Evolutionary conservation across 2,797 vertebrate species (phyloP).

Genomic region (Dendrocincla fuliginosa): DNA sequence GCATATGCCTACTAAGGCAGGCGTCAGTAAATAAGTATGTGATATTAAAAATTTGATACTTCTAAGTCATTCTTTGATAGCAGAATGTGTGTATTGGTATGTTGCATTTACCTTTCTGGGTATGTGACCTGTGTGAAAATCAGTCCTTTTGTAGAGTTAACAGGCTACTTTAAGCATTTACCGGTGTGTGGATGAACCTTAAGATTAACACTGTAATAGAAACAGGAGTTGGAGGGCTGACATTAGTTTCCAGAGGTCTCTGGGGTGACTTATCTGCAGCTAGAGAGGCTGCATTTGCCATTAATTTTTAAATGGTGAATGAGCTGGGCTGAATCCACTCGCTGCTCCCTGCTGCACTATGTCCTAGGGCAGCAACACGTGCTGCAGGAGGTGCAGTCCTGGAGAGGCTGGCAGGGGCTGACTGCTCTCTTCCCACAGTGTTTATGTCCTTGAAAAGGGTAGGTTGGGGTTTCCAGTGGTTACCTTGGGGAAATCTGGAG

Average conservation of each 20-base stretch:
- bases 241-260: conserved; percentile 39
- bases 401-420: background rate
- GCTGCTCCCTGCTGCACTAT: background rate
- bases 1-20: conserved; percentile 37
- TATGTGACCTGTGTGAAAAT: conserved; percentile 30
- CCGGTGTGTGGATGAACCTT: background rate
- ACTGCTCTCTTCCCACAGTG: background rate
- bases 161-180: background rate
- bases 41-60: conserved; percentile 51
- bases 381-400: background rate
- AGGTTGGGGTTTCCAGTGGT: background rate
- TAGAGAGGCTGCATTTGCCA: conserved; percentile 5
- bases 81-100: background rate
- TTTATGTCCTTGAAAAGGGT: background rate
- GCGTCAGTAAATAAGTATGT: background rate
- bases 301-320: conserved; percentile 21
- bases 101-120: conserved; percentile 15
- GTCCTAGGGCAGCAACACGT: background rate
- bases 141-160: background rate
- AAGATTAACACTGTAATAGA: background rate
- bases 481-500: background rate
- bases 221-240: conserved; percentile 28
- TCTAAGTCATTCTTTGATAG: conserved; percentile 18
- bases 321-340: background rate
- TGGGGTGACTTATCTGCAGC: conserved; percentile 22